phyloP scores from a whole-genome alignment of 2,797 vertebrate genomes.

The Coccyzus lansbergi region DNA sequence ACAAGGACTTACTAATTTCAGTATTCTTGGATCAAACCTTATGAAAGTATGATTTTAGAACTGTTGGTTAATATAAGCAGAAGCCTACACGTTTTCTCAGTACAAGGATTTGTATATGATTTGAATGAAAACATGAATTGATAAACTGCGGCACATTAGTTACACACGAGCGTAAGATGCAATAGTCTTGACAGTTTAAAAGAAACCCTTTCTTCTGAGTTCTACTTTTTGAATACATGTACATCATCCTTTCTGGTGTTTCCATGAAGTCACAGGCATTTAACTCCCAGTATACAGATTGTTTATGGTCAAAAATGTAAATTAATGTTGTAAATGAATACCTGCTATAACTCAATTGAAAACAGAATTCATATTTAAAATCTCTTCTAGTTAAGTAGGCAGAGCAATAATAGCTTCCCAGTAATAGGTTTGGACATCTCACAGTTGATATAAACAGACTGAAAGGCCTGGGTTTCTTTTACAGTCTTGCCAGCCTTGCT shows the following conservation, averaged over 20 bases:
- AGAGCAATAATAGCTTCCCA: neutral
- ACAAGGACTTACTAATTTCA: neutral
- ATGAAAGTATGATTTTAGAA: neutral
- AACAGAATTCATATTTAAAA: neutral
- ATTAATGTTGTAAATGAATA: neutral
- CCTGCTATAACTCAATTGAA: neutral
- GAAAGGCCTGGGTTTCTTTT: neutral
- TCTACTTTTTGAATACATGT: neutral
- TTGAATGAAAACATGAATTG: neutral
- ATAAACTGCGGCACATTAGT: neutral
- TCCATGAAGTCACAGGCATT: neutral
- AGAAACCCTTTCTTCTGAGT: neutral
- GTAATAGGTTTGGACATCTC: neutral
- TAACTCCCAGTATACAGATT: neutral
- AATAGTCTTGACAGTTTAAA: neutral
- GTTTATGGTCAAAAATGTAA: neutral
- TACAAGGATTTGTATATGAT: neutral
- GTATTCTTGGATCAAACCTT: neutral
- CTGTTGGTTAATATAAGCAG: neutral
- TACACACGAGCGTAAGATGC: neutral
- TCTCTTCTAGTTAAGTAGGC: neutral
- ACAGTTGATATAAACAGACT: neutral
- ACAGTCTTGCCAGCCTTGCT: neutral
- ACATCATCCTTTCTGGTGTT: neutral
- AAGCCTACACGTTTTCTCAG: neutral